phyloP scores from a whole-genome alignment of 2,797 vertebrate genomes.

The Rhinichthys osculus region DNA sequence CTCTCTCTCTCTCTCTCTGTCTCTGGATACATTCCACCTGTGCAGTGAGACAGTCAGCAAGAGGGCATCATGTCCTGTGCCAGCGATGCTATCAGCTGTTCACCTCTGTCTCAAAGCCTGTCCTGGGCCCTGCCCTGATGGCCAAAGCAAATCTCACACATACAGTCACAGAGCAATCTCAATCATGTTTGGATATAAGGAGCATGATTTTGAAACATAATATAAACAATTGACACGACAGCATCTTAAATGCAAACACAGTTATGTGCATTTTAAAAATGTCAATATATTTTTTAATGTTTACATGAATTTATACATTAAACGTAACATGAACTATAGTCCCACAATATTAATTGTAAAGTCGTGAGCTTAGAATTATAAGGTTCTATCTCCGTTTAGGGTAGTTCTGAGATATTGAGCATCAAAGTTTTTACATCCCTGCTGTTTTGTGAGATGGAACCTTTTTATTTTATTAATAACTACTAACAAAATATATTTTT shows the following conservation, averaged over 20 bases:
- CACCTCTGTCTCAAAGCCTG: conserved; percentile 27
- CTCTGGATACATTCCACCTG: conserved; percentile 68
- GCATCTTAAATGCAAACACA: neutral
- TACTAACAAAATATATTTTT: no score
- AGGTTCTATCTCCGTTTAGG: no score
- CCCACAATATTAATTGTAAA: neutral
- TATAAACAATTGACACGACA: neutral
- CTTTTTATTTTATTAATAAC: no score
- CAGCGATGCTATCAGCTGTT: conserved; percentile 63
- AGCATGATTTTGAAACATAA: neutral
- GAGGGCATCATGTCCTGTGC: conserved; percentile 69
- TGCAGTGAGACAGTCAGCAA: conserved; percentile 57
- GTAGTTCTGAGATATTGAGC: no score
- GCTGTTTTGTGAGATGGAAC: no score
- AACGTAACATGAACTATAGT: neutral
- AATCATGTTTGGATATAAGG: neutral
- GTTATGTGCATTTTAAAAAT: neutral
- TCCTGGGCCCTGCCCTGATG: neutral
- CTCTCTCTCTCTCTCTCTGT: conserved; percentile 20
- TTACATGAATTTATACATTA: neutral
- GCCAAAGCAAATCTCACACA: conserved; percentile 28
- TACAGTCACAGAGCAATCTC: neutral
- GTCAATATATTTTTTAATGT: no score
- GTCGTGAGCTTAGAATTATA: no score
- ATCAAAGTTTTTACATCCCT: no score